Evolutionary conservation across 2,888 invertebrate species (phyloP), one percentile per base, ranked within the genome.

Genomic region (Drosophila yooni): DNA sequence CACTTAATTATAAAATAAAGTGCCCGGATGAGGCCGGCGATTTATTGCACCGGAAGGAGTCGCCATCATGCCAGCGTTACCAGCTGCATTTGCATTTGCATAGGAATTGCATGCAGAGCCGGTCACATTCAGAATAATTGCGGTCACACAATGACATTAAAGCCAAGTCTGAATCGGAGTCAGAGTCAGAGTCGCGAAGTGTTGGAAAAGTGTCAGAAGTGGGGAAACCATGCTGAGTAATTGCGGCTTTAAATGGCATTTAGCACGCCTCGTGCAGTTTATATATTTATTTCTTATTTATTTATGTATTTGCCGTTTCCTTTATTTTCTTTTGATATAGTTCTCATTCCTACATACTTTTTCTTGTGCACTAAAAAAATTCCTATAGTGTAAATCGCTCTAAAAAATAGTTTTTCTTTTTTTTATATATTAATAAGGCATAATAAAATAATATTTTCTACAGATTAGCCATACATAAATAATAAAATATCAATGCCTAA

Each of bases 211-310:
- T 25, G 25, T 46, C 46, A 15, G 46, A 46, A 25, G 46, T 25
- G 46, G 46, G 46, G 75, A 71, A 73, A 87, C 76, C 89, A 88
- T 89, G 87, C 90, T 88, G 90, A 91, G 91, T 87, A 87, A 87
- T 87, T 87, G 90, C 86, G 78, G 78, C 85, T 87, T 87, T 88
- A 91, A 87, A 91, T 89, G 87, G 84, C 90, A 91, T 87, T 87
- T 88, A 87, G 82, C 85, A 89, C 91, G 91, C 82, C 76, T 84
- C 85, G 84, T 87, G 88, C 73, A 76, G 76, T 81, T 74, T 71
- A 25, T 27, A 13, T 6, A 54, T 34, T 25, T 18, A 36, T 33
- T 46, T 72, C 70, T 76, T 68, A 74, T 77, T 73, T 61, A 66
- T 58, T 72, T 73, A 77, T 75, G 68, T 57, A 59, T 70, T 69